Conservation (phyloP, 2,888 invertebrate genomes). For the Oxystoma pomonae region DNA sequence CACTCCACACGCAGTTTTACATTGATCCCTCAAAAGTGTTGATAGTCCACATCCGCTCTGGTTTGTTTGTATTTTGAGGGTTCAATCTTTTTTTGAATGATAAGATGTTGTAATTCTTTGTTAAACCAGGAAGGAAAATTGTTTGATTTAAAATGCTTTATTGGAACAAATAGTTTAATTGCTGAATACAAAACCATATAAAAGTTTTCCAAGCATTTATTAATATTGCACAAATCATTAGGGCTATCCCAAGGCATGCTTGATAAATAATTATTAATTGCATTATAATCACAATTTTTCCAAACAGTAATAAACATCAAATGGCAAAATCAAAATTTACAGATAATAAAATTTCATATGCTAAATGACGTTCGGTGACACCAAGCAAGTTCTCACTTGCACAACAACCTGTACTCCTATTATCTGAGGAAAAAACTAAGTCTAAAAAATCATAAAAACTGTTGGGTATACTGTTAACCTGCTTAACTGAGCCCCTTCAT, state of each 20-base stretch:
- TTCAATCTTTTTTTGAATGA: not conserved
- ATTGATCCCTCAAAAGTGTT: not conserved
- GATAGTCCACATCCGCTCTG: not conserved
- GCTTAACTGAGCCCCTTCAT: too few relatives aligned
- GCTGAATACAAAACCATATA: not conserved
- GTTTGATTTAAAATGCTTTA: not conserved
- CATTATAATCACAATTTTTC: slow-evolving; percentile 1
- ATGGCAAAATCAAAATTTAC: not conserved
- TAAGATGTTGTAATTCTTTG: not conserved
- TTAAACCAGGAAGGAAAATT: slow-evolving; percentile 1
- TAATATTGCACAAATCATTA: not conserved
- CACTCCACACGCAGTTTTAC: not conserved
- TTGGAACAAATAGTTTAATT: not conserved
- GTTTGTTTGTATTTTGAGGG: not conserved
- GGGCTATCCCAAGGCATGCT: not conserved
- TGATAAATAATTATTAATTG: not conserved
- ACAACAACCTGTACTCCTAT: not conserved
- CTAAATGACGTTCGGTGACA: not conserved
- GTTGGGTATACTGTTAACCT: not conserved
- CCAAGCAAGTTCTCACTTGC: not conserved
- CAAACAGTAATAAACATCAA: not conserved
- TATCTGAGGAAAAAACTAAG: not conserved
- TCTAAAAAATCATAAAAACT: not conserved
- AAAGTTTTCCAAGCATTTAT: not conserved
- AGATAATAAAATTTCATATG: not conserved